phyloP scores from a whole-genome alignment of 2,113 vertebrate genomes.

The Sander vitreus region DNA sequence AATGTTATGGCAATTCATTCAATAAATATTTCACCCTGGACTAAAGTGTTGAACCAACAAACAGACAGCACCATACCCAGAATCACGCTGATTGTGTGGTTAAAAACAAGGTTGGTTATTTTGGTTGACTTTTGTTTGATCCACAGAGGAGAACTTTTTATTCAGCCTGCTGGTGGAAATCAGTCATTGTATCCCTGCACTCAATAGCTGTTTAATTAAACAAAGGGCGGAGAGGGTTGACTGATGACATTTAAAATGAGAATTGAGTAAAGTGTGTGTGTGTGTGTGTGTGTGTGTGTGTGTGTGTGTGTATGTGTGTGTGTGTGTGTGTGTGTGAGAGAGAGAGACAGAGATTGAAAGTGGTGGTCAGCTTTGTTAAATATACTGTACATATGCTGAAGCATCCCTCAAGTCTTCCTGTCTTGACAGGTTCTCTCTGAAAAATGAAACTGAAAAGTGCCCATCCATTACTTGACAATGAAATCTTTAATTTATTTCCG shows the following conservation, averaged over 20 bases:
- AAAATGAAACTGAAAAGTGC: constrained; percentile 68
- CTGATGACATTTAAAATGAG: constrained; percentile 40
- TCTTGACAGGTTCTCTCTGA: constrained; percentile 62
- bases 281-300: constrained; percentile 2
- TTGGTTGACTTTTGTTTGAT: constrained; percentile 43
- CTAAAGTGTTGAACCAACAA: not conserved
- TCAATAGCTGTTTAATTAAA: constrained; percentile 67
- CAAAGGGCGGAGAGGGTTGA: constrained; percentile 22
- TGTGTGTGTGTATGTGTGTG: not conserved
- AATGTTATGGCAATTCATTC: not conserved
- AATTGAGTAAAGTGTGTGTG: constrained; percentile 12
- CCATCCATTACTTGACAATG: constrained; percentile 77
- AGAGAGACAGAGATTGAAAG: not conserved
- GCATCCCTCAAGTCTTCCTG: constrained; percentile 70
- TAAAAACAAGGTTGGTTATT: constrained; percentile 22
- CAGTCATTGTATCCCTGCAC: constrained; percentile 32
- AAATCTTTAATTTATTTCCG: constrained; percentile 31
- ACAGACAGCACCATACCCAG: not conserved
- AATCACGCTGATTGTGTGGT: not conserved
- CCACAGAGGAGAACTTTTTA: constrained; percentile 37
- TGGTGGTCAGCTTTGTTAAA: not conserved
- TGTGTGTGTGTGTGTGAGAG: too few species aligned
- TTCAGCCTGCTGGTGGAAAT: constrained; percentile 34
- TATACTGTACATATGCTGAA: constrained; percentile 41
- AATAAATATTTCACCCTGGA: not conserved